Percentiles rank a stretch among this genome's conserved stretches.
Conservation (phyloP, 2,888 invertebrate genomes). For the Luperina testacea region DNA sequence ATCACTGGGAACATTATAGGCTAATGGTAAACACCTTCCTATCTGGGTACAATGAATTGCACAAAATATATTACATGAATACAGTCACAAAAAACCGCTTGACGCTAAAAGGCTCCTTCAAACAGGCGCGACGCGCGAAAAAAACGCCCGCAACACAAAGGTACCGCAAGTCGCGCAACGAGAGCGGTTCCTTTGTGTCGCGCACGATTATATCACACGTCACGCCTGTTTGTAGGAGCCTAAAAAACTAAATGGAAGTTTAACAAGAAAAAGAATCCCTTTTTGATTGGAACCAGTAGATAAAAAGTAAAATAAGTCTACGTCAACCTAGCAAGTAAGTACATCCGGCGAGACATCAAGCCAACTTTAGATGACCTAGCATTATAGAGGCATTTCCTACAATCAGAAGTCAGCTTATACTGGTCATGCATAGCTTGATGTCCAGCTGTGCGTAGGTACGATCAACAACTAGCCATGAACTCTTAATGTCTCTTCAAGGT, state of each 20-base stretch:
- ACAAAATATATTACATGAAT: conserved; percentile 24
- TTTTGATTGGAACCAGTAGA: conserved; percentile 8
- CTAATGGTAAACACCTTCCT: background rate
- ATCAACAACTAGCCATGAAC: conserved; percentile 46
- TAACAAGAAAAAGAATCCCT: conserved; percentile 11
- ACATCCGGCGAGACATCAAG: background rate
- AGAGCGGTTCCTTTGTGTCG: too few relatives aligned
- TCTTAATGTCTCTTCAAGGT: conserved; percentile 48
- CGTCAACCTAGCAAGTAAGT: background rate
- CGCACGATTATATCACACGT: too few relatives aligned
- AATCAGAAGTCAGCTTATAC: too few relatives aligned
- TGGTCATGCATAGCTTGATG: background rate
- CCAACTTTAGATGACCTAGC: background rate
- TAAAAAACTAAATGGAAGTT: conserved; percentile 13
- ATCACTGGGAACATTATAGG: background rate
- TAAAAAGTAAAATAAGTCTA: conserved; percentile 14
- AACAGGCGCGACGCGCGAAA: too few relatives aligned
- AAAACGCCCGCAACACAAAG: too few relatives aligned
- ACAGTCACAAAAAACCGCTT: background rate
- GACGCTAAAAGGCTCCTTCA: background rate
- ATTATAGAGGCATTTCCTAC: background rate
- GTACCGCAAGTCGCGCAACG: too few relatives aligned
- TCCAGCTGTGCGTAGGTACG: conserved; percentile 5
- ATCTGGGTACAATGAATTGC: background rate
- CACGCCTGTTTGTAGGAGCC: too few relatives aligned